Evolutionary conservation across 2,888 invertebrate genomes (phyloP).

Genomic region (Drosophila lutescens): DNA sequence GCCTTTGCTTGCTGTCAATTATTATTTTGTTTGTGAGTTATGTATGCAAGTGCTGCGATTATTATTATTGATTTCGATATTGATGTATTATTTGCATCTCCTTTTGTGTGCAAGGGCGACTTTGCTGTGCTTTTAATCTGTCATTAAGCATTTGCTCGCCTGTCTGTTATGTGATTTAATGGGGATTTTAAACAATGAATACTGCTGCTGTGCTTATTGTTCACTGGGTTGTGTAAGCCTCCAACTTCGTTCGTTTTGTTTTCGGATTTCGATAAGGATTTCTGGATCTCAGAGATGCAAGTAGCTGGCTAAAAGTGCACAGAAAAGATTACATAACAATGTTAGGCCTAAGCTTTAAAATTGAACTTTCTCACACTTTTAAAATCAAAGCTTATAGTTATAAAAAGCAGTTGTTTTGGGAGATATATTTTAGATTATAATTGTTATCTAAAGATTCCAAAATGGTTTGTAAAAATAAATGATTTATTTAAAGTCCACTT

Average conservation of each 20-base stretch:
- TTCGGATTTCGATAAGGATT: conserved; percentile 34
- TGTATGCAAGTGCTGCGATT: conserved; percentile 3
- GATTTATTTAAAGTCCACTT: too few species aligned
- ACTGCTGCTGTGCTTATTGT: conserved; percentile 21
- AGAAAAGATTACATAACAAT: not conserved
- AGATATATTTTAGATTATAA: too few species aligned
- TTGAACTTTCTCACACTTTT: not conserved
- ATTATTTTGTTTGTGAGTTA: not conserved
- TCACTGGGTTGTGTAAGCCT: conserved; percentile 34
- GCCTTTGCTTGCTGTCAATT: conserved; percentile 4
- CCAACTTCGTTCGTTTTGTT: conserved; percentile 26
- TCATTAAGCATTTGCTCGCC: not conserved
- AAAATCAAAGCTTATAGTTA: not conserved
- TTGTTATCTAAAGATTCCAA: too few species aligned
- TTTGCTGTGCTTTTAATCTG: conserved; percentile 8
- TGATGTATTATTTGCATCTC: conserved; percentile 1
- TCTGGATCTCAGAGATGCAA: conserved; percentile 50
- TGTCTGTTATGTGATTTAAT: conserved; percentile 7
- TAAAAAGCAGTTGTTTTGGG: too few species aligned
- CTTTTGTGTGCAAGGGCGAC: not conserved
- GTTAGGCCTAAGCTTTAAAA: not conserved
- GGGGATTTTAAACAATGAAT: conserved; percentile 7
- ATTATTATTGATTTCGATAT: conserved; percentile 4
- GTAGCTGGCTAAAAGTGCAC: conserved; percentile 46
- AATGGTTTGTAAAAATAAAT: too few species aligned